Evolutionary conservation across 2,797 vertebrate species (phyloP), one percentile per base, ranked within the genome.

Genomic region (Rhinophrynus dorsalis): DNA sequence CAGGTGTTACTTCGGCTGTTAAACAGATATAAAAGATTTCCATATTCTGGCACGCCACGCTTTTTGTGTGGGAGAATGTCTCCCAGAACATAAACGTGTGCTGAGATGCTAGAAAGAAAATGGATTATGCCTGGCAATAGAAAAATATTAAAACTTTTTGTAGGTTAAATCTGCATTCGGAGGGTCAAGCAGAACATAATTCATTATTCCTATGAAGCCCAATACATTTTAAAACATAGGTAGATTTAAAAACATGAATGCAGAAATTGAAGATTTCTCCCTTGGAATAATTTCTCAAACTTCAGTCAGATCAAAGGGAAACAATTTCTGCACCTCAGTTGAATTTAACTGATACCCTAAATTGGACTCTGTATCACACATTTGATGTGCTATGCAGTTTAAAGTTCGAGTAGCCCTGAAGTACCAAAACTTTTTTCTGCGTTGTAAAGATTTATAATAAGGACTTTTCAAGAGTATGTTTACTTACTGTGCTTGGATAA

Each of bases 1-100:
- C 70, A 73, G 70, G 70, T 67, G 70, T 66, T 66, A 52, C 55
- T 42, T 67, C 67, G 69, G 55, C 70, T 73, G 70, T 66, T 54
- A 59, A 52, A 66, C 47, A 63, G 55, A 73, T 40, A 73, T 66
- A 52, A 73, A 66, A 54, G 35, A 60, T 24, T 66, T 66, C 55
- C 47, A 54, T 52, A 66, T 67, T 67, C 45, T 67, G 55, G 45
- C 37, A 33, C 62, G 20, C 13, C 60, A 12, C 27, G 35, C 35
- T 33, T 73, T 62, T 27, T 60, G 62, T 66, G 55, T 73, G 62
- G 35, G 55, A 29, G 45, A 52, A 60, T 66, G 63, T 67, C 47
- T 73, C 55, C 13, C 33, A 42, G 47, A 54, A 59, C 54, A 66
- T 33, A 33, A 73, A 30, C 54, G 38, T 66, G 30, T 21, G 29